Conservation (phyloP, 2,888 invertebrate genomes). For the Nomada ferruginata region DNA sequence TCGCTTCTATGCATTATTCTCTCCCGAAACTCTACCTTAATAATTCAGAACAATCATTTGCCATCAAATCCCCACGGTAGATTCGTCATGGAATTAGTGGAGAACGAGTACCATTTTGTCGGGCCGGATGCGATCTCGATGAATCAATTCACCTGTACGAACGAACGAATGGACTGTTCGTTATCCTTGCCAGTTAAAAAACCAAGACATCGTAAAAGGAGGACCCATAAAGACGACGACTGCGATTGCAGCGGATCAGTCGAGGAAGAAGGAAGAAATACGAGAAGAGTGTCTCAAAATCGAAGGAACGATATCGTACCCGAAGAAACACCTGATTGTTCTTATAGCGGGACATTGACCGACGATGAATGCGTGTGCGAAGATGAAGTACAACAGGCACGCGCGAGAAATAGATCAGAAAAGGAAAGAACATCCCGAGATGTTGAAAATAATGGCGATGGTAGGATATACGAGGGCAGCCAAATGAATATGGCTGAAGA, state of each 20-base stretch:
- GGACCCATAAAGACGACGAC: not conserved
- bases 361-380: conserved; percentile 2
- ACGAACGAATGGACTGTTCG: conserved; percentile 9
- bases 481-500: not conserved
- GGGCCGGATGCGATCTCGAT: conserved; percentile 63
- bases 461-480: not conserved
- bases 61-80: conserved; percentile 41
- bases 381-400: too few species aligned
- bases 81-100: conserved; percentile 62
- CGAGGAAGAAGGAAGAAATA: not conserved
- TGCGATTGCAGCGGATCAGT: conserved; percentile 12
- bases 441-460: not conserved
- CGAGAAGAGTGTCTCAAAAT: not conserved
- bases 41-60: not conserved
- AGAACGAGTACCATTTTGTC: conserved; percentile 65
- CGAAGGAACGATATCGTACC: not conserved
- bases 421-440: not conserved
- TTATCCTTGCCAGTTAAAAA: not conserved
- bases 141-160: conserved; percentile 25
- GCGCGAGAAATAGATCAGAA: not conserved
- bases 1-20: too few species aligned
- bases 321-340: not conserved
- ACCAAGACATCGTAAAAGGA: conserved; percentile 1
- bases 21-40: too few species aligned
- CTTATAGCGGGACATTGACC: not conserved